Percentiles rank a stretch among this genome's conserved stretches.
phyloP scores from a whole-genome alignment of 2,888 invertebrate genomes.

The Spodoptera littoralis region DNA sequence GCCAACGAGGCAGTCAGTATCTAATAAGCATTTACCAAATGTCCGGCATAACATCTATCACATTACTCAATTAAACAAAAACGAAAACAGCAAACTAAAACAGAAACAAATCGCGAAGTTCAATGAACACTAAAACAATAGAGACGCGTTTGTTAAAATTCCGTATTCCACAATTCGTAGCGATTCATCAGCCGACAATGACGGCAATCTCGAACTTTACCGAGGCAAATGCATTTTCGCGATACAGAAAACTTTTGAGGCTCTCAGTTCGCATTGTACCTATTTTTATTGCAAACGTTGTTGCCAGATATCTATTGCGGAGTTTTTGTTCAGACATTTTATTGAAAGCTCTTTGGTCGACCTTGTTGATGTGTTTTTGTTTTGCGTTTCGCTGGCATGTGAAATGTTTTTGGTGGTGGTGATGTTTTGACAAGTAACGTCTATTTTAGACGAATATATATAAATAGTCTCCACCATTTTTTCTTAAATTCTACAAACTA shows the following conservation, averaged over 20 bases:
- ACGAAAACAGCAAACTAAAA: constrained; percentile 43
- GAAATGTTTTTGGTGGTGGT: constrained; percentile 4
- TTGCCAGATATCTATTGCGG: constrained; percentile 58
- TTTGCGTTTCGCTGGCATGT: constrained; percentile 17
- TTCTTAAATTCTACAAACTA: no score
- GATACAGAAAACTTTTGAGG: constrained; percentile 72
- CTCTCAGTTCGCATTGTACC: constrained; percentile 60
- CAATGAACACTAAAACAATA: constrained; percentile 66
- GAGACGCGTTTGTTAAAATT: constrained; percentile 62
- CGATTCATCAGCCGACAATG: constrained; percentile 74
- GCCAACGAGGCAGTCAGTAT: no score
- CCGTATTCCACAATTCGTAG: constrained; percentile 64
- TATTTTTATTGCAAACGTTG: constrained; percentile 67
- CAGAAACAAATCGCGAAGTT: constrained; percentile 61
- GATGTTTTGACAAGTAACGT: background rate
- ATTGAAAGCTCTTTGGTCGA: constrained; percentile 33
- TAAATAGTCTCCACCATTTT: no score
- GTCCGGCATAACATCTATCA: constrained; percentile 3
- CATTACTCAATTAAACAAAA: constrained; percentile 13
- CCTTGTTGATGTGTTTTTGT: constrained; percentile 36
- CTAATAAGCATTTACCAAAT: background rate
- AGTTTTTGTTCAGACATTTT: constrained; percentile 51
- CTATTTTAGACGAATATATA: no score
- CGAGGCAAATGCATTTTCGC: constrained; percentile 80
- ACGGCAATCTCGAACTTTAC: constrained; percentile 77